These are phyloP conservation scores for Homarus gammarus DNA, from an alignment of 2,888 invertebrate genomes.

Conservation along the genomic window DNA sequence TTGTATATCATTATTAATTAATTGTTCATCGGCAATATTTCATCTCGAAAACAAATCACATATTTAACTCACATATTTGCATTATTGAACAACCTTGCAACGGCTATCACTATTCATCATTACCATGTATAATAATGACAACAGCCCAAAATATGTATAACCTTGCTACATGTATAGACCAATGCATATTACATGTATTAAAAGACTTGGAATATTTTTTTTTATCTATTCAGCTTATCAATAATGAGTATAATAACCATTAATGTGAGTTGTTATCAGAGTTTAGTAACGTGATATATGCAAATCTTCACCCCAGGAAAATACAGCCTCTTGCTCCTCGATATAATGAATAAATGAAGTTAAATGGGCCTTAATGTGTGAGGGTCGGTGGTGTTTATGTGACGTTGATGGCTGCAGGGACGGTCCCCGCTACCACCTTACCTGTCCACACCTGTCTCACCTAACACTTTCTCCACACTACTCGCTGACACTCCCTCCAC, in stretches of 20 bases:
- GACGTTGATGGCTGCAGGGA: not conserved
- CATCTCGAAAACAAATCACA: too few relatives aligned
- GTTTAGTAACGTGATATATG: not conserved
- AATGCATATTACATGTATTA: not conserved
- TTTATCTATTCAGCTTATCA: not conserved
- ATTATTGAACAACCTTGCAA: too few relatives aligned
- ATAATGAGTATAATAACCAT: not conserved
- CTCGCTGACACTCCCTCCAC: too few relatives aligned
- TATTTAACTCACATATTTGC: too few relatives aligned
- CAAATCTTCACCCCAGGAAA: not conserved
- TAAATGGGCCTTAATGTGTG: not conserved
- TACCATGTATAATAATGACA: not conserved
- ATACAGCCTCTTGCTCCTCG: slow-evolving; percentile 1
- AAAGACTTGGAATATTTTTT: not conserved
- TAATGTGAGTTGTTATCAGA: not conserved
- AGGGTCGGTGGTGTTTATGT: not conserved
- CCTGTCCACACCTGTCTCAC: too few relatives aligned
- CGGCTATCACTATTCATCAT: too few relatives aligned
- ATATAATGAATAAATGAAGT: slow-evolving; percentile 18
- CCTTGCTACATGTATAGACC: not conserved
- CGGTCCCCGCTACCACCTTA: not conserved
- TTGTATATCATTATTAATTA: too few relatives aligned
- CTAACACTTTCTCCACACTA: too few relatives aligned
- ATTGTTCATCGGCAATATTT: too few relatives aligned
- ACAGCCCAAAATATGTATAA: not conserved